A percentile compares a stretch with the other conserved stretches of the same genome.
These are phyloP conservation scores for Xanthia icteritia DNA, from an alignment of 2,888 invertebrate genomes.

Conservation along the genomic window DNA sequence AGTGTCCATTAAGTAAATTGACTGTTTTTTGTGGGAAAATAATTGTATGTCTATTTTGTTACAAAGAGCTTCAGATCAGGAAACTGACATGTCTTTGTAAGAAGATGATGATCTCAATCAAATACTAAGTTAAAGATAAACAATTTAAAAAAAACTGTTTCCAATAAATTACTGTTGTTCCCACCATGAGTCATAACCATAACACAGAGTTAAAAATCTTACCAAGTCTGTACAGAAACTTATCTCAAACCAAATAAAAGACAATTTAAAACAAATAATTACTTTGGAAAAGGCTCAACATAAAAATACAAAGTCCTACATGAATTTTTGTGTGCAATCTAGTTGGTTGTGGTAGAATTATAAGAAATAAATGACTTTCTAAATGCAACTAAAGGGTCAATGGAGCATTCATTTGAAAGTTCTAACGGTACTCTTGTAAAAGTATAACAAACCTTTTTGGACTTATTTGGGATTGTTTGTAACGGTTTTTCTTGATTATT, in stretches of 20 bases:
- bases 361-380: constrained; percentile 67
- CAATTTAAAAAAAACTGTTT: neutral
- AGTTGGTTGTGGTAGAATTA: constrained; percentile 56
- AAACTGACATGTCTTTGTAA: neutral
- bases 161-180: neutral
- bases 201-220: constrained; percentile 28
- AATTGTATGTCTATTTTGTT: neutral
- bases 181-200: neutral
- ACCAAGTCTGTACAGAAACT: constrained; percentile 46
- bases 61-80: neutral
- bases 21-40: neutral
- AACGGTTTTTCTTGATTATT: neutral
- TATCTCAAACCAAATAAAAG: constrained; percentile 47
- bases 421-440: constrained; percentile 57
- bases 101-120: neutral
- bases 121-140: neutral
- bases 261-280: constrained; percentile 59
- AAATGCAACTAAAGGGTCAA: constrained; percentile 67
- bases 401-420: constrained; percentile 65
- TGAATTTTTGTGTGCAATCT: constrained; percentile 59
- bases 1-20: constrained; percentile 44
- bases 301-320: constrained; percentile 55
- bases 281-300: constrained; percentile 51
- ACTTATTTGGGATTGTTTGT: constrained; percentile 28
- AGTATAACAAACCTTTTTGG: constrained; percentile 60